Evolutionary conservation across 2,113 vertebrate species (phyloP).

Genomic region (Copsychus sechellarum): DNA sequence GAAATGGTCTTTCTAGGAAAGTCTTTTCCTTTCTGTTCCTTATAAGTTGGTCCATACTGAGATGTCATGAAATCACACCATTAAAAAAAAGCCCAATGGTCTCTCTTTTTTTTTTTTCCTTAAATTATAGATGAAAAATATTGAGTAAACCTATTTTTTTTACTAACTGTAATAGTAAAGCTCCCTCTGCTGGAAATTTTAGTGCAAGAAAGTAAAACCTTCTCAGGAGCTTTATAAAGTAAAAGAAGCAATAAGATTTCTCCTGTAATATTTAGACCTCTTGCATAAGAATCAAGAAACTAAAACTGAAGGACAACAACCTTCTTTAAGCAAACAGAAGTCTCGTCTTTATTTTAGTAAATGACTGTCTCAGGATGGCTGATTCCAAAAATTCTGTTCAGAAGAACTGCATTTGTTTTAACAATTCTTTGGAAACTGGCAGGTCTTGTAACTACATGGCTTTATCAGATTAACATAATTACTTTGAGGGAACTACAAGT

Average conservation of each 20-base stretch:
- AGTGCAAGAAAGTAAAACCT: not conserved
- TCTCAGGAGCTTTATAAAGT: not conserved
- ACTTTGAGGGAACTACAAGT: not conserved
- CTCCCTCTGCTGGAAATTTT: constrained; percentile 60
- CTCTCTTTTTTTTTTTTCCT: not conserved
- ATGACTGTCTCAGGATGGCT: not conserved
- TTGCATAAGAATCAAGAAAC: not conserved
- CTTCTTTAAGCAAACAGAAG: not conserved
- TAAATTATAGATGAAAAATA: not conserved
- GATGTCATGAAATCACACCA: not conserved
- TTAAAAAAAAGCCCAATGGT: not conserved
- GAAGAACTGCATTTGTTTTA: not conserved
- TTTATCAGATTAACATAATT: not conserved
- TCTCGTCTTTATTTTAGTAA: not conserved
- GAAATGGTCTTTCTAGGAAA: not conserved
- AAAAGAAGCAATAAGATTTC: not conserved
- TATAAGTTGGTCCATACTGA: not conserved
- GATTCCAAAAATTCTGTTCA: not conserved
- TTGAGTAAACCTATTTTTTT: not conserved
- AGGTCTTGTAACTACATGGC: not conserved
- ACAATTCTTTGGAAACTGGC: not conserved
- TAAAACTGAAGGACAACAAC: not conserved
- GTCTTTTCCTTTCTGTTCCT: not conserved
- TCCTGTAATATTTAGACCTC: not conserved
- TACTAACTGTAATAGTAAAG: not conserved